Evolutionary conservation across 2,113 vertebrate species (phyloP), one percentile per base, ranked within the genome.

Genomic region (Hippocampus barbouri): DNA sequence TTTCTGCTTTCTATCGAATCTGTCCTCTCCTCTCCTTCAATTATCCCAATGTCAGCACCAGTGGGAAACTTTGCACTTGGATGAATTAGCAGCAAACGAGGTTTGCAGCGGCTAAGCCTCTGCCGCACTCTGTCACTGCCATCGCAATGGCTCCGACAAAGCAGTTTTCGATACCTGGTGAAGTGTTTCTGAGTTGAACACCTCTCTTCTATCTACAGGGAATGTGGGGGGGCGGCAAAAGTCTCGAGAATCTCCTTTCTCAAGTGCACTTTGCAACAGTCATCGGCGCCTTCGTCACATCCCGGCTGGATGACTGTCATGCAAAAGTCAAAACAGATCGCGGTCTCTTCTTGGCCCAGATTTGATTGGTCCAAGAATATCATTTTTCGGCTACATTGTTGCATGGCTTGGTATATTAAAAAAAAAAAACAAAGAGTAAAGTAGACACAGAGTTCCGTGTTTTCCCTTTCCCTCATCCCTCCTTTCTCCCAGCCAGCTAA

Each of bases 121-220:
- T 43, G 27, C 84, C 75, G 84, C 85, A 85, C 82, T 95, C 87
- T 84, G 83, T 92, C 91, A 94, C 70, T 92, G 87, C 94, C 91
- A 90, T 88, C 66, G 82, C 41, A 68, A 83, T 79, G 72, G 88
- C 88, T 87, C 87, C 87, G 88, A 93, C 87, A 91, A 93, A 93
- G 93, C 79, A 89, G 86, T 93, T 92, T 93, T 89, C 85, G 72
- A 38, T 93, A 93, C 91, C 88, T 93, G 82, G 82, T 90, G 88
- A 93, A 94, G 87, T 90, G 92, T 87, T 90, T 83, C 83, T 90
- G 87, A 93, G 93, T 94, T 94, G 89, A 94, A 88, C 89, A 92
- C 86, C 87, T 94, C 89, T 90, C 91, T 95, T 92, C 85, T 89
- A 92, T 92, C 87, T 92, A 89, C 77, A 92, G 84, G 88, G 93